Conservation (phyloP, 2,888 invertebrate genomes). For the Cheilosia pagana region DNA sequence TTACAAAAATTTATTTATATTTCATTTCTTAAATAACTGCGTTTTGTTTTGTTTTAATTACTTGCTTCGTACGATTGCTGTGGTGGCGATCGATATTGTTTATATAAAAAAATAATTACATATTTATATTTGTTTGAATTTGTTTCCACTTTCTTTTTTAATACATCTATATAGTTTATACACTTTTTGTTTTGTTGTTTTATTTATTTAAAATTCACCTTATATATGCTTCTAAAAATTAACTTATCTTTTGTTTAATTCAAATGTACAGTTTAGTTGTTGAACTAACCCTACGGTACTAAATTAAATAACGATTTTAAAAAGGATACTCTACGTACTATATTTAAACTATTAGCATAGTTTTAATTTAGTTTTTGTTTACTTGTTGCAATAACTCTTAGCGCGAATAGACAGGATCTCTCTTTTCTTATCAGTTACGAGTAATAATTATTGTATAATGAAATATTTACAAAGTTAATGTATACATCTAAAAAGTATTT, state of each 20-base stretch:
- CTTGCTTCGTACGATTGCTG: constrained; percentile 50
- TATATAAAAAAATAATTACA: constrained; percentile 75
- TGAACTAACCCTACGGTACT: constrained; percentile 51
- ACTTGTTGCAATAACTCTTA: constrained; percentile 22
- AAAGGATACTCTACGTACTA: constrained; percentile 30
- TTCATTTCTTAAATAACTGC: constrained; percentile 20
- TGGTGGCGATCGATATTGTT: constrained; percentile 43
- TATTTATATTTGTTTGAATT: constrained; percentile 44
- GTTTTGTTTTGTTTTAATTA: constrained; percentile 33
- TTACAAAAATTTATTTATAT: constrained; percentile 57
- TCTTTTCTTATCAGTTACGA: constrained; percentile 34
- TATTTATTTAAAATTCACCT: constrained; percentile 7
- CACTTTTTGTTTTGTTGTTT: constrained; percentile 7
- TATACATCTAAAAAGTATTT: constrained; percentile 19
- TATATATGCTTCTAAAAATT: constrained; percentile 23
- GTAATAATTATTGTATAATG: constrained; percentile 37
- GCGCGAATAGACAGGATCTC: constrained; percentile 58
- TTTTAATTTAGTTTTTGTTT: constrained; percentile 2
- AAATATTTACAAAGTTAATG: constrained; percentile 58
- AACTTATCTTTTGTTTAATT: constrained; percentile 26
- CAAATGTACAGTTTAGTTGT: constrained; percentile 53
- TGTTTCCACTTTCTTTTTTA: constrained; percentile 11
- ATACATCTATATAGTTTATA: constrained; percentile 46
- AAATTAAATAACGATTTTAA: constrained; percentile 67
- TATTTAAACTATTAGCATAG: constrained; percentile 27